These are phyloP conservation scores for Saguinus midas DNA, from an alignment of 2,113 vertebrate species.

Conservation along the genomic window DNA sequence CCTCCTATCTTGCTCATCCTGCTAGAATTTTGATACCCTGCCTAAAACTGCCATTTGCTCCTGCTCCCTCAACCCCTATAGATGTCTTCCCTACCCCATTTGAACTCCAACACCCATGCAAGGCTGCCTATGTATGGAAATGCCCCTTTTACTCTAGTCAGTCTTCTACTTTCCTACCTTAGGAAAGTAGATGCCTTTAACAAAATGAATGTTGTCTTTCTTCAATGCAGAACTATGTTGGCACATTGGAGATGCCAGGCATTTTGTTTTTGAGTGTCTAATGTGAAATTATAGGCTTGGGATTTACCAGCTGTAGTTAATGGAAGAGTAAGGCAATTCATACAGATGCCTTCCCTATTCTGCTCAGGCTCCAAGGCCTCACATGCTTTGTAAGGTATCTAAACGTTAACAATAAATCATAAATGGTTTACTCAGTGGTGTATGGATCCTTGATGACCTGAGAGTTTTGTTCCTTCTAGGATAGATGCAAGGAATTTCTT, in stretches of 20 bases:
- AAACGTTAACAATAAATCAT: constrained; percentile 15
- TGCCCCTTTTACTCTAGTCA: neutral
- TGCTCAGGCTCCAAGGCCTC: neutral
- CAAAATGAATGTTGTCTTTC: constrained; percentile 62
- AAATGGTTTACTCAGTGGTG: neutral
- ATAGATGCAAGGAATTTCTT: constrained; percentile 23
- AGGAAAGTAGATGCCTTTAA: neutral
- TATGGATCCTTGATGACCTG: neutral
- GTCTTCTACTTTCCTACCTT: neutral
- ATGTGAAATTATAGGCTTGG: constrained; percentile 31
- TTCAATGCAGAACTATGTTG: constrained; percentile 56
- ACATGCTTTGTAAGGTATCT: neutral
- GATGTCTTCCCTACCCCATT: neutral
- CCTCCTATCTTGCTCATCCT: neutral
- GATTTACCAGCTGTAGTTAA: constrained; percentile 39
- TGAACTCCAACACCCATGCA: neutral
- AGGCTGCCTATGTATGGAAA: neutral
- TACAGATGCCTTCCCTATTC: neutral
- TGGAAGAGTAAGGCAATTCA: neutral
- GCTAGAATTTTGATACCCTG: neutral
- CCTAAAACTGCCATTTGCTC: neutral
- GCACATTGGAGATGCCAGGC: constrained; percentile 36
- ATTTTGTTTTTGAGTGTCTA: constrained; percentile 54
- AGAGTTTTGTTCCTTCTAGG: constrained; percentile 28
- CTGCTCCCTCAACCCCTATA: neutral